These are phyloP conservation scores for Pogonognathellus flavescens DNA, from an alignment of 1,140 invertebrate genomes.

Conservation along the genomic window DNA sequence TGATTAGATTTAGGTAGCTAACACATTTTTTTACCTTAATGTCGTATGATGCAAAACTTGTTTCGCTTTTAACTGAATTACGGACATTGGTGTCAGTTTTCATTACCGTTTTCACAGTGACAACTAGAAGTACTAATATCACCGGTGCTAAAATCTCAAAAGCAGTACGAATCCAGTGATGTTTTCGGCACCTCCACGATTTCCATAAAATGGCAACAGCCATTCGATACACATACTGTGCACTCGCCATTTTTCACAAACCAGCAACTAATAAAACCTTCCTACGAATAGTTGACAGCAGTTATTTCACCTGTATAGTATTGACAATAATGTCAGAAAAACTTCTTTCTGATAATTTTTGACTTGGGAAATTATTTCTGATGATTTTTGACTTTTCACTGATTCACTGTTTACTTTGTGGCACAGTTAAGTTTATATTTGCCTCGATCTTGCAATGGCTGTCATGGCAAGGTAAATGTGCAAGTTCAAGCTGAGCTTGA, in stretches of 20 bases:
- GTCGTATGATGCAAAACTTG: slow-evolving; percentile 1
- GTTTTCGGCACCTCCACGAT: slow-evolving; percentile 26
- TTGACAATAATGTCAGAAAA: too few relatives aligned
- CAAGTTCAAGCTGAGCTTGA: too few relatives aligned
- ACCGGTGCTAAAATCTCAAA: slow-evolving; percentile 39
- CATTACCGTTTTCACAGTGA: background rate
- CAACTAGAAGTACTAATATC: slow-evolving; percentile 10
- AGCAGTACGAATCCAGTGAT: slow-evolving; percentile 25
- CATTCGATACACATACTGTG: background rate
- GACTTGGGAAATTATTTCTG: too few relatives aligned
- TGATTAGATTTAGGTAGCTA: background rate
- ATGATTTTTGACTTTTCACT: too few relatives aligned
- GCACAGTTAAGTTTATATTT: too few relatives aligned
- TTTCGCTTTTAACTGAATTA: background rate
- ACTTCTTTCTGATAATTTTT: too few relatives aligned
- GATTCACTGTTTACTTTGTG: too few relatives aligned
- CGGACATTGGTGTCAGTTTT: background rate
- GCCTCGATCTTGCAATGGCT: too few relatives aligned
- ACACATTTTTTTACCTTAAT: slow-evolving; percentile 21
- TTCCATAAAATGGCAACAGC: slow-evolving; percentile 35
- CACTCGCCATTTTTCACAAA: background rate
- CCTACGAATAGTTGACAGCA: too few relatives aligned
- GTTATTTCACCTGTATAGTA: too few relatives aligned
- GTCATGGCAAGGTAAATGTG: too few relatives aligned
- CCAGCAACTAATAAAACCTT: background rate